Base-by-base conservation (phyloP, 1,140 invertebrate species). In the Parapsyche elsis region DNA sequence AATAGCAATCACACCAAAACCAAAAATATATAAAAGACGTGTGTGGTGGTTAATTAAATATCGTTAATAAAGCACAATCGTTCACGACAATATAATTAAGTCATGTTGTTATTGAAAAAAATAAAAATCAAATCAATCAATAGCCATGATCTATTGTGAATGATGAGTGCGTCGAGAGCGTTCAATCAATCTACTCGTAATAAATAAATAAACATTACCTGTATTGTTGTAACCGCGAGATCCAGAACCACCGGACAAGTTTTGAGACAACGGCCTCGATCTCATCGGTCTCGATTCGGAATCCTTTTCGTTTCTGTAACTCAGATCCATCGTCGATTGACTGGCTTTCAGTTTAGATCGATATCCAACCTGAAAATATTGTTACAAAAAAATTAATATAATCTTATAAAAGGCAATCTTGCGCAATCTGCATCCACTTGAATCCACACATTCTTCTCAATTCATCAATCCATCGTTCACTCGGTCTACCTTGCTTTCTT, bases 311-410 rank as follows among this genome's bases (percentile, higher is more conserved):
- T 88, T 87, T 70, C 88, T 87, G 59, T 88, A 89, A 2, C 88
- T 89, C 9, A 90, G 84, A 64, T 90, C 88, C 75, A 87, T 88
- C 7, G 88, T 88, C 0, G 88, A 90, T 86, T 96, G 95, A 87
- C 95, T 96, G 80, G 92, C 92, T 88, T 95, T 95, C 73, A 97
- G 88, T 59, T 90, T 92, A 77, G 92, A 93, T 84, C 90, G 90
- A 86, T 93, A 93, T 74, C 94, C 93, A 82, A 95, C 92, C 94
- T 95, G 85, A 78, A 86, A 12, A 67, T 26, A 67, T 26, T 67
- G 49, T 23, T 30, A 21, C 10, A 71, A 71, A 24, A 71, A 30
- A n/a, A 26, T 71, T 21, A 7, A 71, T 5, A 71, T 71, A n/a
- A n/a, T n/a, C n/a, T n/a, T n/a, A n/a, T n/a, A n/a, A 10, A 10